A percentile compares a stretch with the other conserved stretches of the same genome.
phyloP scores from a whole-genome alignment of 2,888 invertebrate species.

The Pseudococcus longispinus region DNA sequence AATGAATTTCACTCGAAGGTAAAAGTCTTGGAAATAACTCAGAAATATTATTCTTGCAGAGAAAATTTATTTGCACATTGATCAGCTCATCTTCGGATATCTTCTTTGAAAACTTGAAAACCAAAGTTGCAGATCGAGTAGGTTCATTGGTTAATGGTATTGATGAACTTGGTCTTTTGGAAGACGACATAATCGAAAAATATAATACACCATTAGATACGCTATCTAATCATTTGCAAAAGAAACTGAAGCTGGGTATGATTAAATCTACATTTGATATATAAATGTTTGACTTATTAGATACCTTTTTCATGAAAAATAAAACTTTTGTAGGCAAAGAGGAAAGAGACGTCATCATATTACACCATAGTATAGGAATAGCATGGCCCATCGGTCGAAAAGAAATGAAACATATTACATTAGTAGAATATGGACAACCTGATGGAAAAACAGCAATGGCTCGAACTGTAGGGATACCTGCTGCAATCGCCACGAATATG shows the following conservation, averaged over 20 bases:
- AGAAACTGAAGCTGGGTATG: constrained; percentile 78
- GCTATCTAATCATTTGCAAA: constrained; percentile 85
- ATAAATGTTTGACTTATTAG: not conserved
- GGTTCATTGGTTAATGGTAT: constrained; percentile 76
- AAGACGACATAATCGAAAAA: constrained; percentile 83
- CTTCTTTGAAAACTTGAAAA: constrained; percentile 90
- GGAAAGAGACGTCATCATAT: constrained; percentile 92
- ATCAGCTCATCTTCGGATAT: constrained; percentile 85
- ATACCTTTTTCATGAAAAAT: not conserved
- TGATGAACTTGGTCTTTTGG: constrained; percentile 86
- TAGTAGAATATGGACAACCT: constrained; percentile 87
- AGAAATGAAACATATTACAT: constrained; percentile 82
- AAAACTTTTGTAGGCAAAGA: constrained; percentile 67
- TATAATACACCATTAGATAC: constrained; percentile 89
- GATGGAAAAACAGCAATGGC: constrained; percentile 95
- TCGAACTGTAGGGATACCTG: constrained; percentile 88
- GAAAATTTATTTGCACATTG: constrained; percentile 83
- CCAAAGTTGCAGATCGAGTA: constrained; percentile 81
- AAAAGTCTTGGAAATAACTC: not conserved
- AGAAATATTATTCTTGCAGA: constrained; percentile 65
- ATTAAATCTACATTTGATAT: not conserved
- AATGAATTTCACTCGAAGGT: too few species aligned
- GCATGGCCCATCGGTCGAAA: constrained; percentile 86
- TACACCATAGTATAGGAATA: constrained; percentile 92
- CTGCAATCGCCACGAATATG: constrained; percentile 98